Percentiles rank a stretch among this genome's conserved stretches.
These are phyloP conservation scores for Drosophila acutilabella DNA, from an alignment of 2,888 invertebrate genomes.

Conservation along the genomic window DNA sequence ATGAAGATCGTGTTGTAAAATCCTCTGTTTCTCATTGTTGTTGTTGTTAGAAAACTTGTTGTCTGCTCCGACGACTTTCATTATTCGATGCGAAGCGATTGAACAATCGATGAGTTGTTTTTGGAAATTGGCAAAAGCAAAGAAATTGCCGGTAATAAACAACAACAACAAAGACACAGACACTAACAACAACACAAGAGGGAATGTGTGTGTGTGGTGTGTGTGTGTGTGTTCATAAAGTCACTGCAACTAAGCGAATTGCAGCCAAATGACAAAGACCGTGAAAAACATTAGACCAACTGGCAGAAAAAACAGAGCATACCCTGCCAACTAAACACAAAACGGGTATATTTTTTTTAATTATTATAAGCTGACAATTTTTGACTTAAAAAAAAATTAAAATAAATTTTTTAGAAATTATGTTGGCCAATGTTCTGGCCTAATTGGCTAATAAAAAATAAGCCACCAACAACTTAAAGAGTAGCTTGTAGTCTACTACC, in stretches of 20 bases:
- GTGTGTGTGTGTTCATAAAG: not conserved
- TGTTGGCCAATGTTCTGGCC: too few relatives aligned
- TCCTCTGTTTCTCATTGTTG: conserved; percentile 10
- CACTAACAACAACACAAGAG: not conserved
- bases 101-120: conserved; percentile 62
- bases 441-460: too few relatives aligned
- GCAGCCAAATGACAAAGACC: conserved; percentile 60
- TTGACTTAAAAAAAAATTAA: too few relatives aligned
- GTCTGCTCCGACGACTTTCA: conserved; percentile 60
- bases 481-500: too few relatives aligned
- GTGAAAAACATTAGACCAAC: conserved; percentile 45
- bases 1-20: conserved; percentile 36
- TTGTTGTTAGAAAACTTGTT: conserved; percentile 62
- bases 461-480: too few relatives aligned
- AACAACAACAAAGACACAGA: conserved; percentile 1
- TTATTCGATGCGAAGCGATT: conserved; percentile 62
- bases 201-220: too few relatives aligned
- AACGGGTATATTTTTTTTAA: too few relatives aligned
- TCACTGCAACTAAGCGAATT: conserved; percentile 34
- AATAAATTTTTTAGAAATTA: too few relatives aligned
- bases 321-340: not conserved
- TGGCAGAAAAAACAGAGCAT: conserved; percentile 9
- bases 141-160: conserved; percentile 54
- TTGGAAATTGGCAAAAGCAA: conserved; percentile 57
- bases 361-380: too few relatives aligned